Percentiles rank a stretch among this genome's conserved stretches.
phyloP scores from a whole-genome alignment of 2,888 invertebrate species.

The Atethmia centrago region DNA sequence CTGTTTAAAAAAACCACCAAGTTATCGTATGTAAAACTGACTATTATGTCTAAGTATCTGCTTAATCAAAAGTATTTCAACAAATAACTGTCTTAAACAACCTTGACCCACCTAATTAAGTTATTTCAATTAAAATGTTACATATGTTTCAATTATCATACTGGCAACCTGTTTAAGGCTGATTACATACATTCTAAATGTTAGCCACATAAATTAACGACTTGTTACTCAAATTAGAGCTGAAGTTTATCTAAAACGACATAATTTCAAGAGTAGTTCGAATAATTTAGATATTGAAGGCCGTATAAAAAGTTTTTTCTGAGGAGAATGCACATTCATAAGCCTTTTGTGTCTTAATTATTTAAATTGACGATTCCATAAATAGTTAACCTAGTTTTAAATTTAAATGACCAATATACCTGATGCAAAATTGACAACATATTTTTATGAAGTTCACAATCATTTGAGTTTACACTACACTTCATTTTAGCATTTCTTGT shows the following conservation, averaged over 20 bases:
- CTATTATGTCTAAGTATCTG: not conserved
- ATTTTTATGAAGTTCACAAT: not conserved
- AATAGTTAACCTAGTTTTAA: not conserved
- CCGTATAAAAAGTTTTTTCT: not conserved
- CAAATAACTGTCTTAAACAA: not conserved
- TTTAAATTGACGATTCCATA: not conserved
- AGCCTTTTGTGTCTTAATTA: not conserved
- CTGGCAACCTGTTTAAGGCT: constrained; percentile 12
- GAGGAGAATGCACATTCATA: not conserved
- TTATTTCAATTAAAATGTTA: not conserved
- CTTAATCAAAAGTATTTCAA: not conserved
- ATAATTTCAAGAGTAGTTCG: constrained; percentile 23
- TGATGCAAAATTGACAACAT: not conserved
- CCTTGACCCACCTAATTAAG: not conserved
- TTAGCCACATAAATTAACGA: constrained; percentile 26
- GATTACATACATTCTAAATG: constrained; percentile 38
- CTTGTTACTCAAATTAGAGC: constrained; percentile 27
- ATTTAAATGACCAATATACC: not conserved
- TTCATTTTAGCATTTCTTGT: not conserved
- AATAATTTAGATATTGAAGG: constrained; percentile 31
- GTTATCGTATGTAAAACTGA: constrained; percentile 2
- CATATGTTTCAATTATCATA: constrained; percentile 32
- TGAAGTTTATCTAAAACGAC: constrained; percentile 51
- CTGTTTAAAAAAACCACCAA: constrained; percentile 17
- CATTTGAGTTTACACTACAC: not conserved